Percentiles rank a stretch among this genome's conserved stretches.
phyloP scores from a whole-genome alignment of 2,888 invertebrate genomes.

The Lasiommata megera region DNA sequence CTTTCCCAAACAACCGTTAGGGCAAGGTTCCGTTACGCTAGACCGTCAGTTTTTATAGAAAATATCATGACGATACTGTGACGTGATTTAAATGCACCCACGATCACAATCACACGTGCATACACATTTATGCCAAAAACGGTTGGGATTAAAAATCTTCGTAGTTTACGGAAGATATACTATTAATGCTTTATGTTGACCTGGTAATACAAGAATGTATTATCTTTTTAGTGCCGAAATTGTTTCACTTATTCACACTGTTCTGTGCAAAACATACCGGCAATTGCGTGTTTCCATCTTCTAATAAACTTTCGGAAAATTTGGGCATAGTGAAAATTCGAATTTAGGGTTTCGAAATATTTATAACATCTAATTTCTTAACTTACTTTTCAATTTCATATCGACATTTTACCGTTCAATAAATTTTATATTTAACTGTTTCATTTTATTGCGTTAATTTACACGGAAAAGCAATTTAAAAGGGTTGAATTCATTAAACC shows the following conservation, averaged over 20 bases:
- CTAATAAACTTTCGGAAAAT: not conserved
- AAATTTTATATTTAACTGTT: not conserved
- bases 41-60: not conserved
- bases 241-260: too few relatives aligned
- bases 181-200: too few relatives aligned
- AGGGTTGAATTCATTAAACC: not conserved
- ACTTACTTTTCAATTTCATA: not conserved
- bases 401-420: not conserved
- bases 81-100: too few relatives aligned
- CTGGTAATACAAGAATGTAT: too few relatives aligned
- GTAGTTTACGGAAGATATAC: too few relatives aligned
- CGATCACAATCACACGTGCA: too few relatives aligned
- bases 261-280: too few relatives aligned
- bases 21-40: not conserved
- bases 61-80: not conserved
- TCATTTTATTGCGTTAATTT: not conserved
- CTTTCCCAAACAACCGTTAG: conserved; percentile 51
- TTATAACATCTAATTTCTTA: conserved; percentile 28
- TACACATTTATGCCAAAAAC: too few relatives aligned
- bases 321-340: not conserved
- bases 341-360: conserved; percentile 37
- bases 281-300: not conserved
- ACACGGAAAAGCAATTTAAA: not conserved
- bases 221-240: too few relatives aligned
- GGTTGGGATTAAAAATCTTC: too few relatives aligned